phyloP scores from a whole-genome alignment of 2,113 vertebrate species.

The Myotis lucifugus region DNA sequence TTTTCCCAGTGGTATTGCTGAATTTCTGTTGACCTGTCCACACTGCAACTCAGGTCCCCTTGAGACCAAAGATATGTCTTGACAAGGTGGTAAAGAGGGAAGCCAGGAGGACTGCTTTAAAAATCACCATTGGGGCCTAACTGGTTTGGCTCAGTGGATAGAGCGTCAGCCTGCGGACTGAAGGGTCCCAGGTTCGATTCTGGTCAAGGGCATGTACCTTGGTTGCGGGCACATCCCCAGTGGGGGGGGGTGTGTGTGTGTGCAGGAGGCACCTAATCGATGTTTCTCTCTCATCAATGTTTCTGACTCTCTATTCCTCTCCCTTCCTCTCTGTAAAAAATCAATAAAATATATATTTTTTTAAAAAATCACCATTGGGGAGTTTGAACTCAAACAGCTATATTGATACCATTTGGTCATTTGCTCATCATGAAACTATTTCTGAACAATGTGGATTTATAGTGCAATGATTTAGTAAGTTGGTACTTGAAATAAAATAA shows the following conservation, averaged over 20 bases:
- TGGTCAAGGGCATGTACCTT: too few species aligned
- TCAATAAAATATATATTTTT: not conserved
- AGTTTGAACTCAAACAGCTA: too few species aligned
- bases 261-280: too few species aligned
- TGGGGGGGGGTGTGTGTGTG: too few species aligned
- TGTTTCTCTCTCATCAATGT: too few species aligned
- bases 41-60: not conserved
- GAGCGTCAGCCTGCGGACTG: too few species aligned
- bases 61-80: not conserved
- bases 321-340: too few species aligned
- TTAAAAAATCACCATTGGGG: not conserved
- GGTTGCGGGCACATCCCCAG: too few species aligned
- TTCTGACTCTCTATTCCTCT: too few species aligned
- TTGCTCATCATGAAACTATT: slow-evolving; percentile 19
- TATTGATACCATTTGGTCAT: not conserved
- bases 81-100: not conserved
- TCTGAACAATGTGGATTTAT: not conserved
- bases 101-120: not conserved
- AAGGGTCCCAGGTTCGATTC: too few species aligned
- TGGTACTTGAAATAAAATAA: slow-evolving; percentile 23
- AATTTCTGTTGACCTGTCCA: not conserved
- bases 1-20: not conserved
- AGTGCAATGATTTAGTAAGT: slow-evolving; percentile 1
- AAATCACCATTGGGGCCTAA: not conserved
- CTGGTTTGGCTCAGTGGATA: not conserved